Evolutionary conservation across 1,140 invertebrate genomes (phyloP), one percentile per base, ranked within the genome.

Genomic region (Caerostris extrusa): DNA sequence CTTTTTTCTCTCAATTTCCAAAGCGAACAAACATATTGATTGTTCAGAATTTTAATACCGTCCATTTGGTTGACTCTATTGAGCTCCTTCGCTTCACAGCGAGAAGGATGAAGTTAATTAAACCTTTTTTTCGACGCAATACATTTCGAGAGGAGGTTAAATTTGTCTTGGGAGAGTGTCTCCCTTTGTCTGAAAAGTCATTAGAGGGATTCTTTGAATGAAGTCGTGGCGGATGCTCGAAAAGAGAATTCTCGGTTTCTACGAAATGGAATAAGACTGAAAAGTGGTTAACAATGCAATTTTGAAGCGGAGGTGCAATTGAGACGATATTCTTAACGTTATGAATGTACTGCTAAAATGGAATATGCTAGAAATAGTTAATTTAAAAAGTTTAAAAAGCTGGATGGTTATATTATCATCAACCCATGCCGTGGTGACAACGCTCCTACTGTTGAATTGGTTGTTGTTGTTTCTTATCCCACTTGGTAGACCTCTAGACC

Each of bases 31-130:
- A 77, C 8, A 53, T 77, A 77, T 77, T 50, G 71, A 77, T 77
- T 77, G 50, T 77, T 77, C 34, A 50, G 50, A 77, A 77, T 77
- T 77, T 77, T 77, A 77, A 77, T 77, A 77, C 71, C 69, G 10
- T 12, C 34, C 34, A 12, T 67, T n/a, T 17, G 19, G n/a, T 34
- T 77, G 19, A 14, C 71, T 77, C 34, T 12, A 50, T 50, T 77
- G 34, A 34, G 34, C 34, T 34, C 34, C 34, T 34, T 34, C 34
- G 34, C 34, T 77, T 67, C 17, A 67, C 34, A 34, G 34, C 3
- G 71, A 77, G 12, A 77, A 77, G 19, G 34, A 50, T 4, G 53
- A 77, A 53, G 71, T 77, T 77, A 77, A 77, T 77, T 77, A 53
- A 53, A 77, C 34, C 53, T 71, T 77, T 77, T 77, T 77, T 77